Evolutionary conservation across 1,140 invertebrate species (phyloP), one percentile per base, ranked within the genome.

Genomic region (Drosophila ambigua): DNA sequence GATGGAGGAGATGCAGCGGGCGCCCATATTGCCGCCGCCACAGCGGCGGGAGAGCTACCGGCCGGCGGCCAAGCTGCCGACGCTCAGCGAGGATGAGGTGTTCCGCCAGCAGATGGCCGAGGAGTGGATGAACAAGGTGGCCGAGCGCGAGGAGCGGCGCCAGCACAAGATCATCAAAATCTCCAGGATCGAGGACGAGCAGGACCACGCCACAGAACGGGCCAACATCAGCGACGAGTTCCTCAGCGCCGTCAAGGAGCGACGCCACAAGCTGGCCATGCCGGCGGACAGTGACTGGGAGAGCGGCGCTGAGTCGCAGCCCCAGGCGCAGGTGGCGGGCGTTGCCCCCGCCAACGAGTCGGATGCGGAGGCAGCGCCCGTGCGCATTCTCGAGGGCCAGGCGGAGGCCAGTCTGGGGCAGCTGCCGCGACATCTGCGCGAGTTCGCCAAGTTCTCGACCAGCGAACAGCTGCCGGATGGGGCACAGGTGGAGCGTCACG

Each of bases 111-210:
- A 94, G 87, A 97, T 97, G 96, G 97, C 96, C 84, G 93, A 95
- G 65, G 96, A 97, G 91, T 97, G 96, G 91, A 94, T 96, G 88
- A 93, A 94, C 78, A 95, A 96, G 92, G 94, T 97, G 53, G 93
- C 95, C 2, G 95, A 96, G 91, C 93, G 96, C n/a, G 94, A 96
- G 72, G 94, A 97, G 81, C 93, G 96, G 28, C 95, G 95, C 57
- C 94, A 96, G 50, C 94, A 96, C 28, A 96, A 96, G 91, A 93
- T 97, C 13, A 95, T 97, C 15, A 96, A 96, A 92, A 94, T 97
- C 51, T 88, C 88, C 0, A 90, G 91, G 55, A 67, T 91, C 24
- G 88, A 91, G 49, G 88, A 90, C 11, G 75, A 88, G 77, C 72
- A 58, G 11, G 76, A 82, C 2, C 80, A 76, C 20, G 80, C 92